These are phyloP conservation scores for Acanthoscelides obtectus DNA, from an alignment of 2,888 invertebrate species.

Conservation along the genomic window DNA sequence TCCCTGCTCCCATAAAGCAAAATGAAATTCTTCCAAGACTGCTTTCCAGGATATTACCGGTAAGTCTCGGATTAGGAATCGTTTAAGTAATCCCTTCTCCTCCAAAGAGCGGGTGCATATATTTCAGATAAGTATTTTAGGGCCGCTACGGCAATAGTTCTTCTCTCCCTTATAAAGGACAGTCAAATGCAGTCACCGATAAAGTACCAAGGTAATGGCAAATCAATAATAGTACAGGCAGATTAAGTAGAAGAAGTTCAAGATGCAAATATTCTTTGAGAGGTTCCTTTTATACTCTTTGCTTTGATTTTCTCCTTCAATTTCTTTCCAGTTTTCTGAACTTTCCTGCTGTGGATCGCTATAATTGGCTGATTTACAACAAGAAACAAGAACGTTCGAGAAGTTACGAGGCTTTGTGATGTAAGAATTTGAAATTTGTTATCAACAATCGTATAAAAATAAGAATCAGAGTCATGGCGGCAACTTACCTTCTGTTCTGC, in stretches of 20 bases:
- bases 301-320: no score
- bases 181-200: slow-evolving; percentile 17
- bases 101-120: slow-evolving; percentile 21
- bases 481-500: not conserved
- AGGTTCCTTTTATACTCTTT: no score
- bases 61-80: slow-evolving; percentile 18
- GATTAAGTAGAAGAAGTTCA: no score
- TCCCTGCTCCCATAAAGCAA: not conserved
- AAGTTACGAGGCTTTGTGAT: no score
- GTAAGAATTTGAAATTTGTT: no score
- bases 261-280: no score
- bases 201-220: slow-evolving; percentile 19
- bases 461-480: not conserved
- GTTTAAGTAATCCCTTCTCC: slow-evolving; percentile 20
- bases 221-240: slow-evolving; percentile 13
- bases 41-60: slow-evolving; percentile 9
- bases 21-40: slow-evolving; percentile 16
- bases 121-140: slow-evolving; percentile 20
- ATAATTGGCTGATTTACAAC: no score
- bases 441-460: no score
- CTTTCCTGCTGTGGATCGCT: no score
- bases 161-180: slow-evolving; percentile 9
- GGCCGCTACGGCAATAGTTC: slow-evolving; percentile 9
- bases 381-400: no score
- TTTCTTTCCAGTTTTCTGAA: no score